A percentile compares a stretch with the other conserved stretches of the same genome.
These are phyloP conservation scores for Sarcophaga bullata DNA, from an alignment of 1,140 invertebrate genomes.

Conservation along the genomic window DNA sequence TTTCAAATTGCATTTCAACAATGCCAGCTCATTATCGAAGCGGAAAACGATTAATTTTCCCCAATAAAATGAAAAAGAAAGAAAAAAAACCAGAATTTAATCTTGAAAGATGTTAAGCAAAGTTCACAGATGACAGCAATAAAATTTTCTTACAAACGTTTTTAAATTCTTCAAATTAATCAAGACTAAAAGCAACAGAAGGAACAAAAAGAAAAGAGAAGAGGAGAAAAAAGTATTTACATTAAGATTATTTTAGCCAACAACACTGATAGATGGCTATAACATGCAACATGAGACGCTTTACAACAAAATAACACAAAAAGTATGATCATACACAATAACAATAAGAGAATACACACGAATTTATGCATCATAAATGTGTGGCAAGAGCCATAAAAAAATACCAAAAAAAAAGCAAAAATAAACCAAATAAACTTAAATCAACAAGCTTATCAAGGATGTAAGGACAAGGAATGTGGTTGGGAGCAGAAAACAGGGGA, in stretches of 20 bases:
- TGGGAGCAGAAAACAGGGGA: not conserved
- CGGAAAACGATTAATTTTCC: no score
- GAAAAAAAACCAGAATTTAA: no score
- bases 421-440: constrained; percentile 11
- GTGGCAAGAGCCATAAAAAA: not conserved
- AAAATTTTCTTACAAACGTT: not conserved
- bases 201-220: not conserved
- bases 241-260: constrained; percentile 2
- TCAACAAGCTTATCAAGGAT: constrained; percentile 12
- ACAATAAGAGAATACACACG: not conserved
- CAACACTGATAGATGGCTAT: constrained; percentile 17
- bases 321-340: not conserved
- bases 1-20: no score
- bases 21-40: no score
- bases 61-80: no score
- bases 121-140: not conserved
- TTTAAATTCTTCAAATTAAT: not conserved
- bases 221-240: not conserved
- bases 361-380: constrained; percentile 11
- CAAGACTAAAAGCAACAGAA: not conserved
- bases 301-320: not conserved
- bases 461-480: not conserved
- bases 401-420: not conserved
- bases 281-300: constrained; percentile 12
- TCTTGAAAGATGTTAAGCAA: not conserved